Evolutionary conservation across 2,113 vertebrate genomes (phyloP), one percentile per base, ranked within the genome.

Genomic region (Nannobrachium achirus): DNA sequence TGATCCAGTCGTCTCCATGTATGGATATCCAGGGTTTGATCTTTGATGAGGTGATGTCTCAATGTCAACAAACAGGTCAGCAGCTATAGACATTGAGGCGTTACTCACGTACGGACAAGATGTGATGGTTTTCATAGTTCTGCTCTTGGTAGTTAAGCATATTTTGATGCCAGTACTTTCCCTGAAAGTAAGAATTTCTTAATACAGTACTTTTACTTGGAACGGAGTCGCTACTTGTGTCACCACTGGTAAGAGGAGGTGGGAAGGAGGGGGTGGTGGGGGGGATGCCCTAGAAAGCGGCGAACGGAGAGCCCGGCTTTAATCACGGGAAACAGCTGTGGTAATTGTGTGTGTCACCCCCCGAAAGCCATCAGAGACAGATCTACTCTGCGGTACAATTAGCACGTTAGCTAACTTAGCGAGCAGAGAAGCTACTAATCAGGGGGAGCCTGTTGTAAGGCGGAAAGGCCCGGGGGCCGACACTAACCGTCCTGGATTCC

Each of bases 321-420:
- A 83, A 91, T 88, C 76, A 86, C 70, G 79, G 72, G 70, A 87
- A 78, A 71, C 78, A 88, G 84, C 76, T 83, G 74, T 33, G 59
- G 68, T 88, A 88, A 90, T 87, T 80, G 84, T 78, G 69, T 71
- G 57, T 85, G 81, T 87, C 79, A 88, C 78, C 25, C 25, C 6
- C 25, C 49, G 56, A 71, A 82, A 80, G 85, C 82, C 78, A 84
- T 83, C 71, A 81, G 74, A 71, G 63, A 70, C 59, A 20, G 71
- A 78, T 76, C 51, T 33, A 50, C 70, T n/a, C 8, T 1, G 69
- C 42, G 51, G 78, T 8, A 45, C 66, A 72, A n/a, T 74, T 52
- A 61, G 59, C 63, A 82, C 66, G 59, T 70, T 74, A 58, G 56
- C 18, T 74, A 58, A 57, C 18, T 39, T 48, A 33, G 66, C 69